A percentile compares a stretch with the other conserved stretches of the same genome.
phyloP scores from a whole-genome alignment of 2,797 vertebrate species.

The Apodemus agrarius region DNA sequence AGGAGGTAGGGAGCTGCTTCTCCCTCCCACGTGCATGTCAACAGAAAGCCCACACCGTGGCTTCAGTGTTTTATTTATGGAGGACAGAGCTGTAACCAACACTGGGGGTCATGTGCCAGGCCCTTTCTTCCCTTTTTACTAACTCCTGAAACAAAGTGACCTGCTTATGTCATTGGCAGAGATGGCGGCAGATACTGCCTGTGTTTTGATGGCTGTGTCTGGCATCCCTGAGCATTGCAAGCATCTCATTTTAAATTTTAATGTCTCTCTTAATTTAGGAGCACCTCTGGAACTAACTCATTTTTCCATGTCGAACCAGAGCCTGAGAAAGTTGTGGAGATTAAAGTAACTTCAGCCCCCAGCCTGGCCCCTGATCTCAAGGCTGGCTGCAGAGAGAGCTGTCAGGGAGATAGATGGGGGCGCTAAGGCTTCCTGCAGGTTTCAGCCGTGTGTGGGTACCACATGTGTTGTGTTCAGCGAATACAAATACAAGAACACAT shows the following conservation, averaged over 20 bases:
- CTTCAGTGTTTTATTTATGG: not conserved
- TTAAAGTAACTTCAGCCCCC: conserved; percentile 60
- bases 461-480: conserved; percentile 72
- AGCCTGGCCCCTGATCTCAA: conserved; percentile 74
- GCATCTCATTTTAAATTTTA: conserved; percentile 40
- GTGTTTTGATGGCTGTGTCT: not conserved
- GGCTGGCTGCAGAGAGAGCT: conserved; percentile 70
- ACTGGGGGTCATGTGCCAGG: not conserved
- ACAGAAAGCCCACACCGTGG: not conserved
- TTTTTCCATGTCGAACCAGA: conserved; percentile 54
- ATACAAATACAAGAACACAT: conserved; percentile 78
- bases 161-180: not conserved
- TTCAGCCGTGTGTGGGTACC: conserved; percentile 80
- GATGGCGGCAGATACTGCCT: not conserved
- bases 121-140: not conserved
- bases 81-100: not conserved
- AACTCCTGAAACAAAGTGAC: not conserved
- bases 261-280: conserved; percentile 57
- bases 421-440: conserved; percentile 76
- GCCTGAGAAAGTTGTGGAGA: conserved; percentile 49
- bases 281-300: conserved; percentile 49
- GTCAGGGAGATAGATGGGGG: conserved; percentile 82
- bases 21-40: not conserved
- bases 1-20: not conserved
- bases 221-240: not conserved